These are phyloP conservation scores for Gymnogyps californianus DNA, from an alignment of 2,113 vertebrate genomes.

Conservation along the genomic window DNA sequence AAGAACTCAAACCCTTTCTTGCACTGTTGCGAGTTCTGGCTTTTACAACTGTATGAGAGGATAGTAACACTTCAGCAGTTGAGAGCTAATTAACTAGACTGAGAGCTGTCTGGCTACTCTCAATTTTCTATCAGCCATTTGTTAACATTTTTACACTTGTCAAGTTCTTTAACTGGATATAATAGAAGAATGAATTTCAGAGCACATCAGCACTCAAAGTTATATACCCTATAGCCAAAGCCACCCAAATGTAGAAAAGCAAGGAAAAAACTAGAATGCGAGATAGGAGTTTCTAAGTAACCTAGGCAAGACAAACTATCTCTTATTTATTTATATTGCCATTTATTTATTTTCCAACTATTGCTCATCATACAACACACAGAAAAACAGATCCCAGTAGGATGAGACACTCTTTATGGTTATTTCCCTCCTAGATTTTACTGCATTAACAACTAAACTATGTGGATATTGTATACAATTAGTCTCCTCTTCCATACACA, in stretches of 20 bases:
- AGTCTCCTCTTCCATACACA: neutral
- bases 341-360: neutral
- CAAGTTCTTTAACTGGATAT: neutral
- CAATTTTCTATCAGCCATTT: slow-evolving; percentile 27
- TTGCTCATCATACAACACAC: neutral
- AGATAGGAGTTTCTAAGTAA: neutral
- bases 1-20: slow-evolving; percentile 38
- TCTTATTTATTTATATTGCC: neutral
- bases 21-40: slow-evolving; percentile 21
- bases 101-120: slow-evolving; percentile 43
- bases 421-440: neutral
- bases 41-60: neutral
- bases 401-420: neutral
- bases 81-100: slow-evolving; percentile 50
- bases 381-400: neutral
- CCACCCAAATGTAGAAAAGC: neutral
- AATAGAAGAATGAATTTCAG: neutral
- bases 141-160: slow-evolving; percentile 42
- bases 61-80: slow-evolving; percentile 50
- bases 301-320: neutral
- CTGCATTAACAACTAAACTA: neutral
- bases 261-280: neutral
- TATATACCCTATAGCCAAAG: neutral
- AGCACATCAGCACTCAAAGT: neutral
- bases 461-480: neutral